A percentile compares a stretch with the other conserved stretches of the same genome.
These are phyloP conservation scores for Bufotes viridis DNA, from an alignment of 2,797 vertebrate species.

Conservation along the genomic window DNA sequence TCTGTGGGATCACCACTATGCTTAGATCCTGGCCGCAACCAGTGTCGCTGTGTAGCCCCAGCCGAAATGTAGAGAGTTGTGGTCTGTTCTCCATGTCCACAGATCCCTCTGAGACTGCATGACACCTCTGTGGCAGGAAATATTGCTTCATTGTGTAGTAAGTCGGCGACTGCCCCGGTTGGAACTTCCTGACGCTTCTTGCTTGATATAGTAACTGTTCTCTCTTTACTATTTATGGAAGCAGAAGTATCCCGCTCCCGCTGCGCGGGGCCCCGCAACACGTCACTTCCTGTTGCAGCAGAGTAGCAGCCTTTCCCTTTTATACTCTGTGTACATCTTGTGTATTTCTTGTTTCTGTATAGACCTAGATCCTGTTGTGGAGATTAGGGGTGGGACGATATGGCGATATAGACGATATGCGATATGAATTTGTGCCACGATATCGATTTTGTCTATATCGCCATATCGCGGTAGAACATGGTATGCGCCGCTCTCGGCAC, in stretches of 20 bases:
- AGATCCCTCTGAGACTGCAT: not conserved
- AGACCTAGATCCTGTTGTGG: not conserved
- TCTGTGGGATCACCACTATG: too few species aligned
- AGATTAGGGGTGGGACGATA: too few species aligned
- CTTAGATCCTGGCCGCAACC: too few species aligned
- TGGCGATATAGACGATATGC: too few species aligned
- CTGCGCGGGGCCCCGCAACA: not conserved
- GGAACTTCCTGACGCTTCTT: not conserved
- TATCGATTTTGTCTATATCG: too few species aligned
- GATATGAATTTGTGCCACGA: too few species aligned
- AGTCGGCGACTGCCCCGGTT: not conserved
- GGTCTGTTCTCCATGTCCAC: not conserved
- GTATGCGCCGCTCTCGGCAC: too few species aligned
- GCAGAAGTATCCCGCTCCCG: not conserved
- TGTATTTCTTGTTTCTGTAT: slow-evolving; percentile 5
- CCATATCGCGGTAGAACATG: too few species aligned
- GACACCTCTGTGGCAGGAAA: not conserved
- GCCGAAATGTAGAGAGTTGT: too few species aligned
- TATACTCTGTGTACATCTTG: not conserved
- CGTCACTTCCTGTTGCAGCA: slow-evolving; percentile 34
- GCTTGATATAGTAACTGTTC: not conserved
- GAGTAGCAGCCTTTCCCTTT: slow-evolving; percentile 39
- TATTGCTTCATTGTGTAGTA: not conserved
- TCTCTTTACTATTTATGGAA: slow-evolving; percentile 27
- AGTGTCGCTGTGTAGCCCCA: too few species aligned